A percentile compares a stretch with the other conserved stretches of the same genome.
These are phyloP conservation scores for Oscheius sp. DNA, from an alignment of 2,888 invertebrate genomes.

Conservation along the genomic window DNA sequence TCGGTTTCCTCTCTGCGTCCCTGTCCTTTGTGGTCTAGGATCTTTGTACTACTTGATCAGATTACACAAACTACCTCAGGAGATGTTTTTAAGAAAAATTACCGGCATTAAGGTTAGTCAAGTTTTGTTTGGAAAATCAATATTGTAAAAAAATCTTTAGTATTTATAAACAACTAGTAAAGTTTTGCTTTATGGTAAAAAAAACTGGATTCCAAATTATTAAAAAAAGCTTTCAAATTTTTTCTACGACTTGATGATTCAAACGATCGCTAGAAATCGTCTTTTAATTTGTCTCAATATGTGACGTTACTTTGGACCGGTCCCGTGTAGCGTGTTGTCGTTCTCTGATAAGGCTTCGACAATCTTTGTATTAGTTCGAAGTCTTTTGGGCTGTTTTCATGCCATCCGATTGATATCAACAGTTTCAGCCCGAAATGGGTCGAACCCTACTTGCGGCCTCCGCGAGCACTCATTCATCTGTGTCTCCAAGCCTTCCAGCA, in stretches of 20 bases:
- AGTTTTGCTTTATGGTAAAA: neutral
- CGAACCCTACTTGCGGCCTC: slow-evolving; percentile 8
- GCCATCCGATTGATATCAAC: too few relatives aligned
- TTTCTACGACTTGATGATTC: neutral
- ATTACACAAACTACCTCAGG: neutral
- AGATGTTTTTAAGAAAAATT: neutral
- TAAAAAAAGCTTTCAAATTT: neutral
- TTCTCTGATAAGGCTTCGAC: slow-evolving; percentile 23
- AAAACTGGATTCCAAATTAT: neutral
- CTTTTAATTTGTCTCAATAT: neutral
- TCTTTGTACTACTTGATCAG: neutral
- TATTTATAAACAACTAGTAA: neutral
- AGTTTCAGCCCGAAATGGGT: slow-evolving; percentile 25
- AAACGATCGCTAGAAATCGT: neutral
- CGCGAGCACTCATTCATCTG: neutral
- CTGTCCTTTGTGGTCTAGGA: neutral
- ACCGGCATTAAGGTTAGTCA: neutral
- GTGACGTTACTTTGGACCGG: slow-evolving; percentile 17
- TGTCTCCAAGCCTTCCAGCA: neutral
- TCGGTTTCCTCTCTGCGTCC: slow-evolving; percentile 1
- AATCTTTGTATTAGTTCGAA: neutral
- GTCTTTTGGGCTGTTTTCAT: too few relatives aligned
- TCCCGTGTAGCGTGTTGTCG: neutral
- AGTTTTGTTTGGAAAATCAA: neutral
- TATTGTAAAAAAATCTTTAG: neutral